Percentiles rank a stretch among this genome's conserved stretches.
Evolutionary conservation across 2,888 invertebrate genomes (phyloP).

Genomic region (Zootermopsis nevadensis): DNA sequence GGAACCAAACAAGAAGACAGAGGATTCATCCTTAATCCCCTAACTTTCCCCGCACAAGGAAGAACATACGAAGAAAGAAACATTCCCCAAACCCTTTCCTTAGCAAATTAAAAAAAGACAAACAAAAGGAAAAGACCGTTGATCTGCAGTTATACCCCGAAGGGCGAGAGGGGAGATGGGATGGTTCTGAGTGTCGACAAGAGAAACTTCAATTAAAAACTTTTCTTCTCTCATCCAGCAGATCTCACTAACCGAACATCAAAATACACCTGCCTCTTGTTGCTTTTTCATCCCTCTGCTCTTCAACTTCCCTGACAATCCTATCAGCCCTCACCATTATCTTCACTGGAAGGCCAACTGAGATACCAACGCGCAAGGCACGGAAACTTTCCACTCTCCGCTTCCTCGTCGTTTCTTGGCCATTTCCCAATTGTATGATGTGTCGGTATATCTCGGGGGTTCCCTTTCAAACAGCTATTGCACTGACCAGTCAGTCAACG

Average conservation of each 20-base stretch:
- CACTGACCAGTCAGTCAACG: too few relatives aligned
- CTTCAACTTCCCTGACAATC: conserved; percentile 14
- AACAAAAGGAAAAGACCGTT: conserved; percentile 33
- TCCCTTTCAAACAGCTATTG: not conserved
- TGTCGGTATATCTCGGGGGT: not conserved
- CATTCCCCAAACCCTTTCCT: not conserved
- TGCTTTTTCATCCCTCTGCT: conserved; percentile 8
- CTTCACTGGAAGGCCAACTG: not conserved
- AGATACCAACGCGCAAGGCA: not conserved
- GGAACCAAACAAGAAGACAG: not conserved
- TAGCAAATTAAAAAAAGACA: conserved; percentile 12
- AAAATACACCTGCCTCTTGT: conserved; percentile 37
- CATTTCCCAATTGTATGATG: not conserved
- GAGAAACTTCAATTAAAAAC: conserved; percentile 54
- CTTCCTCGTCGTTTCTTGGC: not conserved
- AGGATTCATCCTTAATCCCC: conserved; percentile 12
- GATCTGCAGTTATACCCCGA: conserved; percentile 18
- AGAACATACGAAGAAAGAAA: conserved; percentile 23
- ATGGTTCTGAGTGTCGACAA: conserved; percentile 38
- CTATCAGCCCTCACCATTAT: not conserved
- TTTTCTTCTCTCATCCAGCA: conserved; percentile 49
- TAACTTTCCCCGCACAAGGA: conserved; percentile 14
- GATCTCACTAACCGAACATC: conserved; percentile 33
- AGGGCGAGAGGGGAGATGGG: not conserved
- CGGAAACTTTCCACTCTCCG: not conserved